Percentiles rank a stretch among this genome's conserved stretches.
These are phyloP conservation scores for Stigmatopora nigra DNA, from an alignment of 2,113 vertebrate species.

Conservation along the genomic window DNA sequence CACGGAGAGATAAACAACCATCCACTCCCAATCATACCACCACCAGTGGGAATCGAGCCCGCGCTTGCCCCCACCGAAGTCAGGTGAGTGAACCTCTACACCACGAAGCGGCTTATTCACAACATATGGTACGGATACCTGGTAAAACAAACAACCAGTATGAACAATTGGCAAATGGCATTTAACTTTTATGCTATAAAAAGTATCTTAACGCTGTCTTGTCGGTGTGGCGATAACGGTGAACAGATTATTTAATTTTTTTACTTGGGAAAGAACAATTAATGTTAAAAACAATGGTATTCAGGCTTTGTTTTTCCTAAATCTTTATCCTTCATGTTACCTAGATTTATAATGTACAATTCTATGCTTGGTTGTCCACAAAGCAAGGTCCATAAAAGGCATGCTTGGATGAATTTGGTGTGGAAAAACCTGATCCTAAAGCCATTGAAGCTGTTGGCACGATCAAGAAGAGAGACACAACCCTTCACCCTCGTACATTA, in stretches of 20 bases:
- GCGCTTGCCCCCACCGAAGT: too few species aligned
- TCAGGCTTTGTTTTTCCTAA: not conserved
- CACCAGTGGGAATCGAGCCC: too few species aligned
- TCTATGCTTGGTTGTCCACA: not conserved
- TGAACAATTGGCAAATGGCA: too few species aligned
- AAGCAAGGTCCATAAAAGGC: not conserved
- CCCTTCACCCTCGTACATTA: not conserved
- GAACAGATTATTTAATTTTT: too few species aligned
- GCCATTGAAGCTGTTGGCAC: not conserved
- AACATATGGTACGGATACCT: too few species aligned
- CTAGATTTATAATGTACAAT: not conserved
- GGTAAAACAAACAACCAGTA: too few species aligned
- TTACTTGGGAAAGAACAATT: not conserved
- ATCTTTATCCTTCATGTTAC: not conserved
- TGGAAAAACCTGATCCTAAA: not conserved
- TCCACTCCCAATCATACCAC: too few species aligned
- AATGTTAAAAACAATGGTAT: not conserved
- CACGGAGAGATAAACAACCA: too few species aligned
- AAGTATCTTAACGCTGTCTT: not conserved
- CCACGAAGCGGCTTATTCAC: too few species aligned
- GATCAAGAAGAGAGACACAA: not conserved
- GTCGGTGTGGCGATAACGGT: not conserved
- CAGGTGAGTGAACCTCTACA: too few species aligned
- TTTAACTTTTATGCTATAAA: too few species aligned
- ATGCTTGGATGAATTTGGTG: conserved; percentile 3